phyloP scores from a whole-genome alignment of 2,888 invertebrate species.

The Teleogryllus oceanicus region DNA sequence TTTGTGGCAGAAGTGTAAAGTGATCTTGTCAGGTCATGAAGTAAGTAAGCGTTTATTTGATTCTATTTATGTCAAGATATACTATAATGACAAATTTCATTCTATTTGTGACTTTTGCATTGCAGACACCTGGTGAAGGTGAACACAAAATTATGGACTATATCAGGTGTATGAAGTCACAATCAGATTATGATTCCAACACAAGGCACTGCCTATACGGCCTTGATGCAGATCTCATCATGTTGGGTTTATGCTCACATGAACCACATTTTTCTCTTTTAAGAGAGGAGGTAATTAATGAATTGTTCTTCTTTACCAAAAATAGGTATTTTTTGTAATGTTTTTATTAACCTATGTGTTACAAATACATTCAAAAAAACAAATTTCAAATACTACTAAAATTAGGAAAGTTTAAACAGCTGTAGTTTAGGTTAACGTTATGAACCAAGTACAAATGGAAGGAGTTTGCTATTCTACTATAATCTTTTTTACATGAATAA shows the following conservation, averaged over 20 bases:
- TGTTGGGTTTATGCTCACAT: constrained; percentile 92
- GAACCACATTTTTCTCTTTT: constrained; percentile 93
- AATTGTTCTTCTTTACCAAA: background rate
- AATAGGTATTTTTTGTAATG: too few species aligned
- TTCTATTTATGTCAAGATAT: background rate
- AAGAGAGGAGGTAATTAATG: constrained; percentile 76
- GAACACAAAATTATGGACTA: constrained; percentile 99
- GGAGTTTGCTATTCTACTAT: too few species aligned
- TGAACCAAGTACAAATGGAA: too few species aligned
- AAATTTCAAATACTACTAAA: too few species aligned
- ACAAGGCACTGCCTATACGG: constrained; percentile 96
- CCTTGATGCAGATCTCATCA: constrained; percentile 95
- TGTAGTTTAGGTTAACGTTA: too few species aligned
- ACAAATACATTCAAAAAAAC: too few species aligned
- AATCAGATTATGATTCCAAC: constrained; percentile 81
- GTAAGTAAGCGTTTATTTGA: constrained; percentile 50
- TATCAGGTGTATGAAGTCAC: constrained; percentile 81
- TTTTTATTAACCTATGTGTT: too few species aligned
- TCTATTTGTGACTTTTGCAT: constrained; percentile 29
- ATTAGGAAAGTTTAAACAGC: too few species aligned
- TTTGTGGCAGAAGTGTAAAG: constrained; percentile 79
- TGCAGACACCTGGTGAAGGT: constrained; percentile 89
- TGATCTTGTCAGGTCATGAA: constrained; percentile 91
- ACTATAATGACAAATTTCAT: background rate
- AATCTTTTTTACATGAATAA: too few species aligned